Conservation (phyloP, 2,797 vertebrate genomes). For the Odontamblyopus rebecca region DNA sequence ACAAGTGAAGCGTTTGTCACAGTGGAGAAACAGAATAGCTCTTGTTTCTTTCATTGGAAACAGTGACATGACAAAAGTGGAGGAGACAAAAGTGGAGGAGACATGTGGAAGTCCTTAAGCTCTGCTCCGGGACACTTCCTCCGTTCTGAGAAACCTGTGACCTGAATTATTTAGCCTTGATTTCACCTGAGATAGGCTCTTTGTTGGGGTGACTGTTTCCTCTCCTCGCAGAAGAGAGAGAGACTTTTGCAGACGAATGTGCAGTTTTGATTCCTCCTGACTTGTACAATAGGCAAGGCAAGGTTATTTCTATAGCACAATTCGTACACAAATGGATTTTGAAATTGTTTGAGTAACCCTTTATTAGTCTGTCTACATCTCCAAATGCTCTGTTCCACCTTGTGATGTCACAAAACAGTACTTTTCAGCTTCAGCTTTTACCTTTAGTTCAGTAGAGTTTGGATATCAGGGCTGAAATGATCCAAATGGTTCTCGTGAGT, state of each 20-base stretch:
- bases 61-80: background rate
- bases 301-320: no score
- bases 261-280: background rate
- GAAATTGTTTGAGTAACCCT: no score
- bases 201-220: background rate
- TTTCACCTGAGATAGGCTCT: conserved; percentile 7
- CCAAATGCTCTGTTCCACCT: no score
- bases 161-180: conserved; percentile 6
- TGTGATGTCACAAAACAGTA: no score
- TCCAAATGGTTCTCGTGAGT: no score
- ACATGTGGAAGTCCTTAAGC: conserved; percentile 2
- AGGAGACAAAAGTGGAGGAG: background rate
- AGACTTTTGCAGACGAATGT: background rate
- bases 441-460: no score
- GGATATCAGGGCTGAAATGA: no score
- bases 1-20: conserved; percentile 62
- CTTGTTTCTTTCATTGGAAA: background rate
- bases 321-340: no score
- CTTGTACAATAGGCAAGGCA: background rate
- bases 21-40: conserved; percentile 55
- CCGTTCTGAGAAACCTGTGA: conserved; percentile 9
- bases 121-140: conserved; percentile 3
- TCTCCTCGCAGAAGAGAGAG: background rate
- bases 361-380: no score
- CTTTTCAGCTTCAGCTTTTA: no score